Evolutionary conservation across 2,113 vertebrate species (phyloP).

Genomic region (Fulmarus glacialis): DNA sequence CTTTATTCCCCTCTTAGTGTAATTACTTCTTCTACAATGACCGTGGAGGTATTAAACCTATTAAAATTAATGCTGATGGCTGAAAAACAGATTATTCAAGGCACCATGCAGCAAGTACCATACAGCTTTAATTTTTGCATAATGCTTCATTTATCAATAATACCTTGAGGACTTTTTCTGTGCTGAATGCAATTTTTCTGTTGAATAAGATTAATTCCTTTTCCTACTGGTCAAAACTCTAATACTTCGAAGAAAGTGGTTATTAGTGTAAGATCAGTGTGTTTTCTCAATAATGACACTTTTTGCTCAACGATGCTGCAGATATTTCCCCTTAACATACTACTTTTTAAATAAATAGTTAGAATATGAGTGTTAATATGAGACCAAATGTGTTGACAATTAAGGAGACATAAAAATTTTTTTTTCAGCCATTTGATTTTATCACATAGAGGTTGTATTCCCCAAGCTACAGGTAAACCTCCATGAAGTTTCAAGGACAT

Average conservation of each 20-base stretch:
- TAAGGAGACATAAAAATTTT: not conserved
- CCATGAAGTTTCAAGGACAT: not conserved
- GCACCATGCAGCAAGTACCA: not conserved
- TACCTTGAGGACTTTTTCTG: not conserved
- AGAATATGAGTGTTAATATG: not conserved
- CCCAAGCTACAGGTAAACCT: not conserved
- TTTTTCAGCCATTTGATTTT: not conserved
- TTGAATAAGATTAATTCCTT: not conserved
- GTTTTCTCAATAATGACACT: not conserved
- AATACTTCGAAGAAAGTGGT: not conserved
- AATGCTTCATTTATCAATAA: not conserved
- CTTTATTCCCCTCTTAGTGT: not conserved
- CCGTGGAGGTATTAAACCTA: not conserved
- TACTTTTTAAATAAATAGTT: not conserved
- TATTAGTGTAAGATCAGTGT: not conserved
- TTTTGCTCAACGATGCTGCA: not conserved
- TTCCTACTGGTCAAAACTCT: not conserved
- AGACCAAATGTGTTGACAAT: not conserved
- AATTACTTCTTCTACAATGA: not conserved
- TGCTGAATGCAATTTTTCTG: not conserved
- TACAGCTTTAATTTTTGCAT: not conserved
- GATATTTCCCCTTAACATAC: not conserved
- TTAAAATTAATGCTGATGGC: not conserved
- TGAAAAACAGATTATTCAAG: not conserved
- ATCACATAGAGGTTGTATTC: not conserved